Conservation (phyloP, 1,140 invertebrate genomes). For the Halesus radiatus region DNA sequence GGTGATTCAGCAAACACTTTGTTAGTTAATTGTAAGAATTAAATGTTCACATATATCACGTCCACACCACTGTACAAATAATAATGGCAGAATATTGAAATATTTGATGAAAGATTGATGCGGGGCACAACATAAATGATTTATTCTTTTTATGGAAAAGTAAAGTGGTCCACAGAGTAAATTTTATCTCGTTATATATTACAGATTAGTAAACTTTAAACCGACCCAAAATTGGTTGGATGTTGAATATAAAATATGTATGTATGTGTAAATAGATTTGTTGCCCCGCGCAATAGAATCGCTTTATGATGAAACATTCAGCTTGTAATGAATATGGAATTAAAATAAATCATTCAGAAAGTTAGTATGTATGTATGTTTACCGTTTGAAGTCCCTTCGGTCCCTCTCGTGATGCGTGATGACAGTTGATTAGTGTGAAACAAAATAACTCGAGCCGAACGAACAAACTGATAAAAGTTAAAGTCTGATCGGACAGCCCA, state of each 20-base stretch:
- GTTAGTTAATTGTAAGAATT: background rate
- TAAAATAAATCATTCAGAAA: background rate
- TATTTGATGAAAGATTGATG: background rate
- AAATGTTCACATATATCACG: too few species aligned
- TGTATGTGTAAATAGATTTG: conserved; percentile 3
- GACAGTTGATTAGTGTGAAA: conserved; percentile 59
- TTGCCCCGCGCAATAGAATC: background rate
- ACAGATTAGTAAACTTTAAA: conserved; percentile 16
- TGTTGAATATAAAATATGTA: conserved; percentile 7
- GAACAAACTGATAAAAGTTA: conserved; percentile 67
- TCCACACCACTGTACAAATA: too few species aligned
- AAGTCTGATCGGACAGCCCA: conserved; percentile 70
- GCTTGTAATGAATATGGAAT: conserved; percentile 10
- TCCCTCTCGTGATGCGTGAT: background rate
- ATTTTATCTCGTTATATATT: conserved; percentile 30
- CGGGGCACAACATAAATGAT: background rate
- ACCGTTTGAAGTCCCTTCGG: background rate
- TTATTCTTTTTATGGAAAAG: background rate
- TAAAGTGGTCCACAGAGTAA: conserved; percentile 20
- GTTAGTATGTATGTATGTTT: background rate
- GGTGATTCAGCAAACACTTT: background rate
- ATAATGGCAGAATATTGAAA: too few species aligned
- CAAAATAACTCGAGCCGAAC: conserved; percentile 68
- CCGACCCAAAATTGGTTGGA: background rate
- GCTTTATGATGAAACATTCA: background rate